Evolutionary conservation across 2,888 invertebrate species (phyloP).

Genomic region (Melieria crassipennis): DNA sequence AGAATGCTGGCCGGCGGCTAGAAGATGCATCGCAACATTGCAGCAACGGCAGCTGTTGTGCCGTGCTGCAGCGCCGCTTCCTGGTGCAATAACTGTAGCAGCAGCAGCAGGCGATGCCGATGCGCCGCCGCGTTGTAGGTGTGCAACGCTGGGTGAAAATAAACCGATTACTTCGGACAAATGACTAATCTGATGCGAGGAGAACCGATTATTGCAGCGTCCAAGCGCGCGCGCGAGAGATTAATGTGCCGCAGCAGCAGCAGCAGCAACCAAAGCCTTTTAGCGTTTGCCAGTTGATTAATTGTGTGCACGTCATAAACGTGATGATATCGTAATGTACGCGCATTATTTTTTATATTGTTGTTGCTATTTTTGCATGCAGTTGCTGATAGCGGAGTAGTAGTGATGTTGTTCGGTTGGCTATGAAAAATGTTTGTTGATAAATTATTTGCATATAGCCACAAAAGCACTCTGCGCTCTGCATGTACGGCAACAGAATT

Average conservation of each 20-base stretch:
- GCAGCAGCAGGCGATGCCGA: background rate
- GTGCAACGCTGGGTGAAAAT: conserved; percentile 4
- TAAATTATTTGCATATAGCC: too few species aligned
- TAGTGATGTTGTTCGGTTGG: too few species aligned
- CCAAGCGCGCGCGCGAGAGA: conserved; percentile 10
- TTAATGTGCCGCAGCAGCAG: conserved; percentile 29
- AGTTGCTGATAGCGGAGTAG: too few species aligned
- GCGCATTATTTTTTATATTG: conserved; percentile 51
- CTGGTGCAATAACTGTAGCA: conserved; percentile 41
- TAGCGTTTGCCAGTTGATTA: conserved; percentile 63
- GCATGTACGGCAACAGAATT: too few species aligned
- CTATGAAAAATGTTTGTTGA: too few species aligned
- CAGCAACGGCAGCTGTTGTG: background rate
- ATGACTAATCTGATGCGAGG: conserved; percentile 26
- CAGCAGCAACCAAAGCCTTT: conserved; percentile 47
- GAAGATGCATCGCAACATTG: background rate
- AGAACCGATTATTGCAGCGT: conserved; percentile 21
- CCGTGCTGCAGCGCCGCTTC: conserved; percentile 20
- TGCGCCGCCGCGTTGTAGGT: background rate
- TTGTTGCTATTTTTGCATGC: too few species aligned
- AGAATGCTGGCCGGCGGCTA: too few species aligned
- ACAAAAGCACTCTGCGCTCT: too few species aligned
- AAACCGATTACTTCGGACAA: conserved; percentile 32
- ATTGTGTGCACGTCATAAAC: conserved; percentile 64
- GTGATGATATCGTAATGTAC: conserved; percentile 65